phyloP scores from a whole-genome alignment of 1,140 invertebrate genomes.

The Diachasma alloeum region DNA sequence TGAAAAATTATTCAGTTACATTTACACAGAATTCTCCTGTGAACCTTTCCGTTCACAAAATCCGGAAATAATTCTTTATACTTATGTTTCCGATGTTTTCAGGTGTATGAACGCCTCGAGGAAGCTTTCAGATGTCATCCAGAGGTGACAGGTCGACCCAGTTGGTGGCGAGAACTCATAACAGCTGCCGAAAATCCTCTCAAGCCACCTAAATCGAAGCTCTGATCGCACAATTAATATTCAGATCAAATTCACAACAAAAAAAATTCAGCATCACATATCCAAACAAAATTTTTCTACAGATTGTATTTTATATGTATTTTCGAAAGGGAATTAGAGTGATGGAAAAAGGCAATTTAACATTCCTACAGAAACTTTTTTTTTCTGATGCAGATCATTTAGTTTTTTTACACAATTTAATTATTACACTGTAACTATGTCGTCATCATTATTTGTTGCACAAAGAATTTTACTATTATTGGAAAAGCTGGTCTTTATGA shows the following conservation, averaged over 20 bases:
- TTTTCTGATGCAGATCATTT: background rate
- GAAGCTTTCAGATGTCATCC: slow-evolving; percentile 76
- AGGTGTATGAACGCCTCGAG: slow-evolving; percentile 86
- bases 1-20: no score
- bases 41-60: no score
- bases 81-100: slow-evolving; percentile 38
- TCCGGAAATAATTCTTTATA: no score
- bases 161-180: slow-evolving; percentile 80
- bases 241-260: background rate
- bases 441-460: background rate
- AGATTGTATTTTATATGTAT: background rate
- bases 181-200: slow-evolving; percentile 47
- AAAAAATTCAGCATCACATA: background rate
- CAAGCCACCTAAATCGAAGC: slow-evolving; percentile 44
- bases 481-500: background rate
- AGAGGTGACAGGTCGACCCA: slow-evolving; percentile 74
- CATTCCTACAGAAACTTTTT: background rate
- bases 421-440: background rate
- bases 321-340: background rate
- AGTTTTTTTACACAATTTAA: background rate
- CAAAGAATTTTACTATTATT: background rate
- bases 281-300: background rate
- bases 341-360: background rate
- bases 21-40: background rate
- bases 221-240: slow-evolving; percentile 41